Evolutionary conservation across 2,888 invertebrate species (phyloP).

Genomic region (Thelaira solivaga): DNA sequence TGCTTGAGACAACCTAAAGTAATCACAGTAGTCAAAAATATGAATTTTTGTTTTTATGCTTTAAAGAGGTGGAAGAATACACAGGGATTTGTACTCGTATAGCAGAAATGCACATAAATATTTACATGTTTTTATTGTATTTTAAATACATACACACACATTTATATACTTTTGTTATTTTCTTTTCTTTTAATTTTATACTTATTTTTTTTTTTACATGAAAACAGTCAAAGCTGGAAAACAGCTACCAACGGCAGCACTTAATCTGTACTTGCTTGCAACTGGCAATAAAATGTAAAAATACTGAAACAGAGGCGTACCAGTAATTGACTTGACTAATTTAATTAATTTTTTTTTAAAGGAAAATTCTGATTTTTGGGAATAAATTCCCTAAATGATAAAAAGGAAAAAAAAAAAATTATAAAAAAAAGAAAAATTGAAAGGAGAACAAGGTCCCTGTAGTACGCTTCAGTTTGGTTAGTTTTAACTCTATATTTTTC

Average conservation of each 20-base stretch:
- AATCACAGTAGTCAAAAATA: conserved; percentile 38
- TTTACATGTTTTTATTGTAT: conserved; percentile 10
- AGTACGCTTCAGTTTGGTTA: too few relatives aligned
- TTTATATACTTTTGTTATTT: too few relatives aligned
- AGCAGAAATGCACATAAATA: background rate
- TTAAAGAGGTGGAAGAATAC: conserved; percentile 16
- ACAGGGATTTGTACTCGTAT: background rate
- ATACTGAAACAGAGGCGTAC: conserved; percentile 8
- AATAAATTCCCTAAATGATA: too few relatives aligned
- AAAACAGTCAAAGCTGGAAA: conserved; percentile 33
- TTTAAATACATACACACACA: conserved; percentile 18
- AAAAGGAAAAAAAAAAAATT: too few relatives aligned
- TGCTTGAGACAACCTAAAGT: conserved; percentile 53
- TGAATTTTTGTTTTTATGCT: conserved; percentile 19
- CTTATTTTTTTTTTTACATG: background rate
- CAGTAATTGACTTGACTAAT: background rate
- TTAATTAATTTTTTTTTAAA: too few relatives aligned
- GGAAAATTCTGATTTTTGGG: too few relatives aligned
- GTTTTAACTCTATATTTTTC: too few relatives aligned
- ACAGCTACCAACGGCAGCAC: conserved; percentile 46
- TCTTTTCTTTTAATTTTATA: conserved; percentile 9
- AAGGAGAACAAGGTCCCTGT: too few relatives aligned
- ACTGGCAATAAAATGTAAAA: conserved; percentile 48
- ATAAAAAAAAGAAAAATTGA: too few relatives aligned
- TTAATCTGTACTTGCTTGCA: conserved; percentile 32